These are phyloP conservation scores for Rhinolophus sinicus DNA, from an alignment of 2,113 vertebrate genomes.

Conservation along the genomic window DNA sequence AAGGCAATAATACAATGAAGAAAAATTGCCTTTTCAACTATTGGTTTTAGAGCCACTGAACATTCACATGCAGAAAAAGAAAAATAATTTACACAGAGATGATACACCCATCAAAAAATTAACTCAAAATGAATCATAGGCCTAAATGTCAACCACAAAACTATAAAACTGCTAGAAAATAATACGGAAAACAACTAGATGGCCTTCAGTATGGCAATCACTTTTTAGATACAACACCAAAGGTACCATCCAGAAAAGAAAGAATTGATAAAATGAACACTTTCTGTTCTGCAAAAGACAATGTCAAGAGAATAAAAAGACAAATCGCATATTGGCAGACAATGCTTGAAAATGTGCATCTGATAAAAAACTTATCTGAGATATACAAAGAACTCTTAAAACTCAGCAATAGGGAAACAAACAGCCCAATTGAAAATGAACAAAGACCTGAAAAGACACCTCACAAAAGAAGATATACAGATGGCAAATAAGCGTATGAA, in stretches of 20 bases:
- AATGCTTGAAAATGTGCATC: neutral
- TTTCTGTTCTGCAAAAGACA: neutral
- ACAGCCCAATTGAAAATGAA: neutral
- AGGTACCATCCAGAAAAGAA: neutral
- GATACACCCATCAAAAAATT: neutral
- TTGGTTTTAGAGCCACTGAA: neutral
- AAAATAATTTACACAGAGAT: neutral
- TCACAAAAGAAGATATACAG: neutral
- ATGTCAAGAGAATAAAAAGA: neutral
- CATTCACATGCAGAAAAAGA: neutral
- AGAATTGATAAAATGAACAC: neutral
- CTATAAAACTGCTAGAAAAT: neutral
- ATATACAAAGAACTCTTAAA: neutral
- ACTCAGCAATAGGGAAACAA: neutral
- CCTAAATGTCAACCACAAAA: neutral
- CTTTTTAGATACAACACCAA: neutral
- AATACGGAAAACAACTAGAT: neutral
- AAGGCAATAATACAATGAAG: neutral
- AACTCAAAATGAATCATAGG: neutral
- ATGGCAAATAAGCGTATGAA: neutral
- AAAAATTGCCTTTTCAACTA: neutral
- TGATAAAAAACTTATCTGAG: neutral
- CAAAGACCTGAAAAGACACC: neutral
- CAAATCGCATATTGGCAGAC: neutral
- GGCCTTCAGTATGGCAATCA: neutral